A percentile compares a stretch with the other conserved stretches of the same genome.
These are phyloP conservation scores for Aphidius colemani DNA, from an alignment of 2,888 invertebrate species.

Conservation along the genomic window DNA sequence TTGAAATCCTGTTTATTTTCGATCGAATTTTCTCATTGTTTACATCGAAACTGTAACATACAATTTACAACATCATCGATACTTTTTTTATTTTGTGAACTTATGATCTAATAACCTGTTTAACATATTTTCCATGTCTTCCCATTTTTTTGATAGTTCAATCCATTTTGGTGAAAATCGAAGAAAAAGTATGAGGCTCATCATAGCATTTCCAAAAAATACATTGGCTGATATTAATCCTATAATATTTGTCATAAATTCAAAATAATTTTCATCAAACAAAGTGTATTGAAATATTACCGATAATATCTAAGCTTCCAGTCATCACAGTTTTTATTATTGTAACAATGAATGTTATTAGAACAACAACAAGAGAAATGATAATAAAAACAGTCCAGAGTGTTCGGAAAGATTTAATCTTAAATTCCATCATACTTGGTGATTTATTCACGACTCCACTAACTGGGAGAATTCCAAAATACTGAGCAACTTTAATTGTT, in stretches of 20 bases:
- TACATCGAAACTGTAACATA: too few relatives aligned
- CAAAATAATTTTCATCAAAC: too few relatives aligned
- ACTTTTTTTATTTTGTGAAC: background rate
- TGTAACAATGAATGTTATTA: conserved; percentile 45
- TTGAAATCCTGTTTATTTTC: conserved; percentile 47
- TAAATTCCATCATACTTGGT: conserved; percentile 43
- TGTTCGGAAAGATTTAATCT: conserved; percentile 36
- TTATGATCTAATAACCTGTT: conserved; percentile 44
- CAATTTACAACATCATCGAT: too few relatives aligned
- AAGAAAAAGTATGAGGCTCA: conserved; percentile 50
- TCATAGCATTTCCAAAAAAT: conserved; percentile 56
- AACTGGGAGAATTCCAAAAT: conserved; percentile 54
- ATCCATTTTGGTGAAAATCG: conserved; percentile 53
- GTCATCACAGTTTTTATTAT: conserved; percentile 48
- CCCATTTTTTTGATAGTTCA: conserved; percentile 50
- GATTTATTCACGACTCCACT: conserved; percentile 42
- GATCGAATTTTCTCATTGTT: conserved; percentile 41
- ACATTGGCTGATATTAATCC: conserved; percentile 54
- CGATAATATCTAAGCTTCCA: background rate
- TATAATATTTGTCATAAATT: conserved; percentile 43
- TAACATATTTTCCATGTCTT: conserved; percentile 50
- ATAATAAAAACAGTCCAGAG: conserved; percentile 28
- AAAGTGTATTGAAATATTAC: background rate
- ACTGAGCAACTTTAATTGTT: conserved; percentile 48
- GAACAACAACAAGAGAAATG: conserved; percentile 38